Percentiles rank a stretch among this genome's conserved stretches.
These are phyloP conservation scores for Chelon labrosus DNA, from an alignment of 2,797 vertebrate genomes.

Conservation along the genomic window DNA sequence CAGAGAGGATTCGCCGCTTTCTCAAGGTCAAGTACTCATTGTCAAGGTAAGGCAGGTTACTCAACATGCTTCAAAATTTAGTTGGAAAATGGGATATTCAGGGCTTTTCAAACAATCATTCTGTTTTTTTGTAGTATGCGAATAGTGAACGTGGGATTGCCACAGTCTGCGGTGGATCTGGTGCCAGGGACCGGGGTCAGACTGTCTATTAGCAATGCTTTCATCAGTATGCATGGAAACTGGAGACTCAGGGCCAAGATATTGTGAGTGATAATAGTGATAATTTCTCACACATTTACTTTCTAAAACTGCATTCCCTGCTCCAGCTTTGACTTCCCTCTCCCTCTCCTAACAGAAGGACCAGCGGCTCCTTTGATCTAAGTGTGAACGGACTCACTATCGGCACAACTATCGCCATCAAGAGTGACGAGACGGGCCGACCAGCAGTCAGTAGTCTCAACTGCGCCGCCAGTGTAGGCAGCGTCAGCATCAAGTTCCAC, in stretches of 20 bases:
- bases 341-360: slow-evolving; percentile 66
- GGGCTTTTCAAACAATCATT: not conserved
- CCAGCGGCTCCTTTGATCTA: slow-evolving; percentile 83
- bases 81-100: not conserved
- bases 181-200: slow-evolving; percentile 75
- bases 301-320: not conserved
- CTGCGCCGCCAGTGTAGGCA: slow-evolving; percentile 72
- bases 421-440: slow-evolving; percentile 77
- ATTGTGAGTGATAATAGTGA: slow-evolving; percentile 71
- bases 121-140: slow-evolving; percentile 68
- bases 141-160: slow-evolving; percentile 73
- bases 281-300: not conserved
- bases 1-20: slow-evolving; percentile 45
- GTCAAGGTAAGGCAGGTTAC: slow-evolving; percentile 70
- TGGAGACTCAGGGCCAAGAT: slow-evolving; percentile 79
- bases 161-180: slow-evolving; percentile 69
- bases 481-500: slow-evolving; percentile 74
- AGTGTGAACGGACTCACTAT: slow-evolving; percentile 72
- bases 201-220: slow-evolving; percentile 76
- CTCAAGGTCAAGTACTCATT: slow-evolving; percentile 83
- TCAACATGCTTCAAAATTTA: not conserved
- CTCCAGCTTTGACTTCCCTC: not conserved
- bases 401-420: slow-evolving; percentile 61
- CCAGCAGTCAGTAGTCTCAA: slow-evolving; percentile 67
- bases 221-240: slow-evolving; percentile 78